phyloP scores from a whole-genome alignment of 2,888 invertebrate genomes.

The Poecilobothrus nobilitatus region DNA sequence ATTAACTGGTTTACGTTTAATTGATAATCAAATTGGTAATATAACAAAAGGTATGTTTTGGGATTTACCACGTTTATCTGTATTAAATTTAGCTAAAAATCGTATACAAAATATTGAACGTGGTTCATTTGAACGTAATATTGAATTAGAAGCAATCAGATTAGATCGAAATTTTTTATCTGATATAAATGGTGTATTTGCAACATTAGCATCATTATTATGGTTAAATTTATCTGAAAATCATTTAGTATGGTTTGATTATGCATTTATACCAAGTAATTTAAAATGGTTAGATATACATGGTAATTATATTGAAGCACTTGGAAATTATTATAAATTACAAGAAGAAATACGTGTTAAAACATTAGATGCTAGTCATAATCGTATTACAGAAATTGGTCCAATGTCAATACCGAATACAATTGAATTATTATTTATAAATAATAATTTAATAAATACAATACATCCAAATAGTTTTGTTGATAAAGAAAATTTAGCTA shows the following conservation, averaged over 20 bases:
- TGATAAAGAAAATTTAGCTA: constrained; percentile 72
- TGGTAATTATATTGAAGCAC: constrained; percentile 77
- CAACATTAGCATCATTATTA: constrained; percentile 70
- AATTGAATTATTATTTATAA: constrained; percentile 78
- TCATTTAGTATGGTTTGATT: constrained; percentile 88
- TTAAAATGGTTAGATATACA: constrained; percentile 86
- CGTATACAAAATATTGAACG: constrained; percentile 78
- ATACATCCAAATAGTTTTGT: constrained; percentile 80
- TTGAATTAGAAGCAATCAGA: constrained; percentile 74
- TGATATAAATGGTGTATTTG: constrained; percentile 83
- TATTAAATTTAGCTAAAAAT: constrained; percentile 82
- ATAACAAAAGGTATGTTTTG: constrained; percentile 79
- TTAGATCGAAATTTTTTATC: constrained; percentile 81
- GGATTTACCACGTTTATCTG: constrained; percentile 74
- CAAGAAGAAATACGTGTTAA: constrained; percentile 74
- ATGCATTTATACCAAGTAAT: constrained; percentile 82
- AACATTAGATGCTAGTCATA: constrained; percentile 86
- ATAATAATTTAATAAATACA: constrained; percentile 74
- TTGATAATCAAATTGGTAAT: constrained; percentile 84
- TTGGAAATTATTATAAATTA: constrained; percentile 81
- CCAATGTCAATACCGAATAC: constrained; percentile 80
- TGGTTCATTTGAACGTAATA: constrained; percentile 74
- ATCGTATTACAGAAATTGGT: constrained; percentile 72
- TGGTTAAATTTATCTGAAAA: constrained; percentile 87
- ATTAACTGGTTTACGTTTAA: constrained; percentile 76